Percentiles rank a stretch among this genome's conserved stretches.
These are phyloP conservation scores for Portevinia maculata DNA, from an alignment of 2,888 invertebrate genomes.

Conservation along the genomic window DNA sequence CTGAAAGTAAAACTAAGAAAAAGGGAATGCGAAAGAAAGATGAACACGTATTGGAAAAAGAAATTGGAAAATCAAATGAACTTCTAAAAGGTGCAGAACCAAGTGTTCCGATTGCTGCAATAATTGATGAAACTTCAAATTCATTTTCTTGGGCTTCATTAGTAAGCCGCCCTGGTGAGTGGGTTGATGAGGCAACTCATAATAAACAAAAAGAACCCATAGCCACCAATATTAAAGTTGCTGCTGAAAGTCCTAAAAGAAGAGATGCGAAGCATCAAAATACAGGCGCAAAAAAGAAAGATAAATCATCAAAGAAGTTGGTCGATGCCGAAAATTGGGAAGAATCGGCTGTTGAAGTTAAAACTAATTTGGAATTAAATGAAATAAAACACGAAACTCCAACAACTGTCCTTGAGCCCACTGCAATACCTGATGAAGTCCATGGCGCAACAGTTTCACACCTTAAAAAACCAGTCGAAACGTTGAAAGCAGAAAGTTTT, in stretches of 20 bases:
- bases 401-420: not conserved
- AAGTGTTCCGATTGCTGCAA: not conserved
- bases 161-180: slow-evolving; percentile 79
- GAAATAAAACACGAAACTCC: slow-evolving; percentile 5
- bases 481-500: slow-evolving; percentile 45
- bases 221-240: not conserved
- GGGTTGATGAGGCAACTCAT: slow-evolving; percentile 75
- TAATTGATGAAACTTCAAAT: slow-evolving; percentile 44
- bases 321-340: slow-evolving; percentile 7
- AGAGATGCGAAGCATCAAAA: slow-evolving; percentile 21
- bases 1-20: slow-evolving; percentile 52
- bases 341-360: not conserved
- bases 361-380: slow-evolving; percentile 40
- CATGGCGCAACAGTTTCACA: not conserved
- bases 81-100: not conserved
- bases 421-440: not conserved
- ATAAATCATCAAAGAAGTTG: slow-evolving; percentile 24
- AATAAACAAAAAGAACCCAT: slow-evolving; percentile 54
- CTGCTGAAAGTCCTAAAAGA: slow-evolving; percentile 24
- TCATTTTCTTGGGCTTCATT: slow-evolving; percentile 80
- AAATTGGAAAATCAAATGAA: not conserved
- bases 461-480: not conserved
- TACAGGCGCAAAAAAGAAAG: slow-evolving; percentile 32
- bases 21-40: slow-evolving; percentile 64
- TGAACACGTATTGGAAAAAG: not conserved